Conservation (phyloP, 2,888 invertebrate species). For the Nowickia ferox region DNA sequence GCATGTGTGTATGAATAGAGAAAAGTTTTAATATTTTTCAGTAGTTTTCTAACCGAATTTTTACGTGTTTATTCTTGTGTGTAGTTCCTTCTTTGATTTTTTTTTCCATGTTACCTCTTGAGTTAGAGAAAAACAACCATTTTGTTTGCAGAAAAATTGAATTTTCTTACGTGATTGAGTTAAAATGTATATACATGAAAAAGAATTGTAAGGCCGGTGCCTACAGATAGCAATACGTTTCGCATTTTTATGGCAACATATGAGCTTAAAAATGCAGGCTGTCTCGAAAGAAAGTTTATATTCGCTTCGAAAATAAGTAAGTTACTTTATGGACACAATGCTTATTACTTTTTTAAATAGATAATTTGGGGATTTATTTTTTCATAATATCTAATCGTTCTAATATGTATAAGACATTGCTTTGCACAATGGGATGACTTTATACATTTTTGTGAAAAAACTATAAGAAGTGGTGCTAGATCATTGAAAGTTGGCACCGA, state of each 20-base stretch:
- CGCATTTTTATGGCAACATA: not conserved
- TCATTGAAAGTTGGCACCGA: no score
- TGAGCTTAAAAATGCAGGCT: no score
- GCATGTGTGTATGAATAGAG: not conserved
- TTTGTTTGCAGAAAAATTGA: constrained; percentile 41
- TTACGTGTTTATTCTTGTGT: not conserved
- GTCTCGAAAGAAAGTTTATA: no score
- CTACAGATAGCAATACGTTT: constrained; percentile 17
- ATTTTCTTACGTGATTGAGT: constrained; percentile 41
- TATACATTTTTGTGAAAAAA: no score
- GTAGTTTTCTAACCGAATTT: not conserved
- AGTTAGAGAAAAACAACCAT: constrained; percentile 44
- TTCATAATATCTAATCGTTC: no score
- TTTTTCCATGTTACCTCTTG: not conserved
- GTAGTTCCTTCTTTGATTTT: not conserved
- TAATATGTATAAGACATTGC: no score
- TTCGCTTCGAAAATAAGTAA: no score
- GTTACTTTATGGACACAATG: no score
- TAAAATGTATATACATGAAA: not conserved
- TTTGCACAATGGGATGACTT: no score
- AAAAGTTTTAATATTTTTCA: not conserved
- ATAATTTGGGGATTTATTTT: no score
- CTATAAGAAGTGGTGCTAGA: no score
- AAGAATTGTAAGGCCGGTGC: not conserved
- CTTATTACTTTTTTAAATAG: no score